phyloP scores from a whole-genome alignment of 2,797 vertebrate species.

The Alcedo quadribrachys region DNA sequence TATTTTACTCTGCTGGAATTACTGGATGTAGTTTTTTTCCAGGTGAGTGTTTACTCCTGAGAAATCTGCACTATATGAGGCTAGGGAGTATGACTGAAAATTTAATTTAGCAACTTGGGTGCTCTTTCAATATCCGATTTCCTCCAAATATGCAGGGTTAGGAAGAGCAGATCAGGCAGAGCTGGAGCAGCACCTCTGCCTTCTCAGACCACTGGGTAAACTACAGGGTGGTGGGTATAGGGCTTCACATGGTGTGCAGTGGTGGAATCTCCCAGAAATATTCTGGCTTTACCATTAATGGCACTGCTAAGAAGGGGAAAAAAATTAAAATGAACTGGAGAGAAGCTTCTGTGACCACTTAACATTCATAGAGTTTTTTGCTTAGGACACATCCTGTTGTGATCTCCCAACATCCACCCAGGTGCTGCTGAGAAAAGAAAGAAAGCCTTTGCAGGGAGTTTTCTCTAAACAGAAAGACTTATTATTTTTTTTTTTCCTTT shows the following conservation, averaged over 20 bases:
- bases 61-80: not conserved
- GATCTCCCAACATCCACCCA: not conserved
- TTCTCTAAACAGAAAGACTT: not conserved
- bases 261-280: not conserved
- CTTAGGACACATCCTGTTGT: not conserved
- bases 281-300: not conserved
- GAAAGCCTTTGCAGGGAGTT: not conserved
- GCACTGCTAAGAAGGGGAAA: not conserved
- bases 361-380: not conserved
- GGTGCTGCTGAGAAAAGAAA: not conserved
- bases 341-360: not conserved
- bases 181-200: not conserved
- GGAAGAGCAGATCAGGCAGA: not conserved
- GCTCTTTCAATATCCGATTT: not conserved
- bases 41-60: not conserved
- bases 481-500: not conserved
- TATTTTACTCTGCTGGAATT: not conserved
- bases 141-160: not conserved
- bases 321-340: not conserved
- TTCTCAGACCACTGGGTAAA: not conserved
- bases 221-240: too few species aligned
- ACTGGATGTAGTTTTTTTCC: not conserved
- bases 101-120: not conserved
- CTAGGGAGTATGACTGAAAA: not conserved
- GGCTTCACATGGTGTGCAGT: not conserved